phyloP scores from a whole-genome alignment of 2,888 invertebrate species.

The Acrobasis suavella region DNA sequence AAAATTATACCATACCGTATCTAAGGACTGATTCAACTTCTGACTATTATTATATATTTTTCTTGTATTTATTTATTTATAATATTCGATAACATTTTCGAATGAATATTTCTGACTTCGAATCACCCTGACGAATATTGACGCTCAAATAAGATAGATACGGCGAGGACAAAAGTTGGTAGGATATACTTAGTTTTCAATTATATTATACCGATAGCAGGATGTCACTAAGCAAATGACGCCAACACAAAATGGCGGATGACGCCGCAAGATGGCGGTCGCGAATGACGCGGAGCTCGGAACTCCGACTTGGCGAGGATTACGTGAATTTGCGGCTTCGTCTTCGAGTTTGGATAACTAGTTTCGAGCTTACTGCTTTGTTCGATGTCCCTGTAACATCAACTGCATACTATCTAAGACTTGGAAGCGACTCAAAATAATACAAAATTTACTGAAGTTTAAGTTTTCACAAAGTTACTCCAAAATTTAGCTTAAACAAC shows the following conservation, averaged over 20 bases:
- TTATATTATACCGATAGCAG: neutral
- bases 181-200: neutral
- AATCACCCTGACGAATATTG: no score
- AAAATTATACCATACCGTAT: no score
- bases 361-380: conserved; percentile 16
- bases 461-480: no score
- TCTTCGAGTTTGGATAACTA: conserved; percentile 18
- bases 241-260: conserved; percentile 10
- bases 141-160: no score
- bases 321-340: conserved; percentile 17
- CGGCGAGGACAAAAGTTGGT: no score
- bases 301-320: conserved; percentile 14
- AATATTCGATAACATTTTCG: no score
- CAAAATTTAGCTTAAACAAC: no score
- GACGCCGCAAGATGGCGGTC: conserved; percentile 16
- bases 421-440: neutral
- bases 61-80: no score
- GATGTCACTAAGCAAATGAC: neutral
- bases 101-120: no score
- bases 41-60: no score
- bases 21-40: no score
- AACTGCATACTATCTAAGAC: conserved; percentile 12
- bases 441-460: neutral
- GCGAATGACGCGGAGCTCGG: neutral
- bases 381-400: neutral